Conservation (phyloP, 2,113 vertebrate genomes). For the Muntiacus reevesi region DNA sequence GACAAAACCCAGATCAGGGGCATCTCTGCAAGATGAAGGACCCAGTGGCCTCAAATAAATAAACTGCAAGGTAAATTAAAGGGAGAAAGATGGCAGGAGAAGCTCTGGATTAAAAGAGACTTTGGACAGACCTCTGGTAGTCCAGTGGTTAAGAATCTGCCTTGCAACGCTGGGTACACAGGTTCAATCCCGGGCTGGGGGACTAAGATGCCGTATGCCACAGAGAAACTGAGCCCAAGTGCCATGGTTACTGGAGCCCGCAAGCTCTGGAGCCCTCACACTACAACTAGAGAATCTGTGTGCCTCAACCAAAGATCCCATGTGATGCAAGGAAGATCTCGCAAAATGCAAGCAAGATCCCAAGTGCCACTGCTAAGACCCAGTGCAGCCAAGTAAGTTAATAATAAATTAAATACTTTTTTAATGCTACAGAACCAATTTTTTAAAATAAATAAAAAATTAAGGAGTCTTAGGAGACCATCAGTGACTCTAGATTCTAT, state of each 20-base stretch:
- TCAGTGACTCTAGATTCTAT: not conserved
- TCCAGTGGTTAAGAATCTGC: not conserved
- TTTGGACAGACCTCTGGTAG: not conserved
- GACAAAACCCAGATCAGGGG: not conserved
- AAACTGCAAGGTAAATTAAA: not conserved
- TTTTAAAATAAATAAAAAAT: not conserved
- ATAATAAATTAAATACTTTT: not conserved
- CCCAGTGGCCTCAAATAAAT: not conserved
- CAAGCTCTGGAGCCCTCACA: not conserved
- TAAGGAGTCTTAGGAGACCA: not conserved
- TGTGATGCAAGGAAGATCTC: not conserved
- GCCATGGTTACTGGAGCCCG: not conserved
- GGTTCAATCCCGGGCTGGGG: not conserved
- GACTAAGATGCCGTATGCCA: not conserved
- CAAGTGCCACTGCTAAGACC: not conserved
- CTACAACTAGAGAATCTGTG: not conserved
- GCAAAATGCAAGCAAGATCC: not conserved
- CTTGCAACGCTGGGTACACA: not conserved
- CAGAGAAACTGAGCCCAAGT: not conserved
- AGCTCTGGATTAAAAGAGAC: not conserved
- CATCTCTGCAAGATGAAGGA: not conserved
- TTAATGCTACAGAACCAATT: not conserved
- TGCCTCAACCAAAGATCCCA: not conserved
- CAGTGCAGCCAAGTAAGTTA: not conserved
- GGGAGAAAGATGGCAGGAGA: too few species aligned